Percentiles rank a stretch among this genome's conserved stretches.
Conservation (phyloP, 53 echinoderm and acorn worm species). For the Echinometra lucunter region DNA sequence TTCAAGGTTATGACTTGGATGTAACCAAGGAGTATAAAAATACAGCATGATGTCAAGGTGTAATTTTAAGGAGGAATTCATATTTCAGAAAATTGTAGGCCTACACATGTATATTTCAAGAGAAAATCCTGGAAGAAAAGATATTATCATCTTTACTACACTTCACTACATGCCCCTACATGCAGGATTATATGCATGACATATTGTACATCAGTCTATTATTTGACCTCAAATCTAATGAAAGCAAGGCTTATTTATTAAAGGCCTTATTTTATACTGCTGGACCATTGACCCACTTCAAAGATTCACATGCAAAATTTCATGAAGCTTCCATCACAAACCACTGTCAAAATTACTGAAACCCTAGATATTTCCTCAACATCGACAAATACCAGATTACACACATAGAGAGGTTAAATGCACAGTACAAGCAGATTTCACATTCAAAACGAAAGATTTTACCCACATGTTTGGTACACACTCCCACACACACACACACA, state of each 20-base stretch:
- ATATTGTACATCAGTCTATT: not conserved
- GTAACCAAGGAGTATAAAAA: not conserved
- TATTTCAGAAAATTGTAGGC: not conserved
- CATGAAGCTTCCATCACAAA: not conserved
- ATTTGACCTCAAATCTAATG: not conserved
- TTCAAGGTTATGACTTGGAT: not conserved
- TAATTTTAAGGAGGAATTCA: not conserved
- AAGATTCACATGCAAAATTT: not conserved
- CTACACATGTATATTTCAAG: not conserved
- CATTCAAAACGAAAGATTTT: not conserved
- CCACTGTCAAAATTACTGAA: not conserved
- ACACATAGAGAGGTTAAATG: not conserved
- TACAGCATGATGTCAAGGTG: not conserved
- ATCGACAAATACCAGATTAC: not conserved
- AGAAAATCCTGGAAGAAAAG: not conserved
- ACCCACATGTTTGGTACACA: not conserved
- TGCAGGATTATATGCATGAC: not conserved
- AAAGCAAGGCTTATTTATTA: not conserved
- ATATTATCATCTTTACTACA: not conserved
- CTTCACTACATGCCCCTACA: too few relatives aligned
- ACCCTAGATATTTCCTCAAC: not conserved
- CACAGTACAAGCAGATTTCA: not conserved
- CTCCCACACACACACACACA: conserved; percentile 39
- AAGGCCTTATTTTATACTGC: not conserved
- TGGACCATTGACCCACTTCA: not conserved